Percentiles rank a stretch among this genome's conserved stretches.
Evolutionary conservation across 2,113 vertebrate species (phyloP).

Genomic region (Brachyhypopomus occidentalis): DNA sequence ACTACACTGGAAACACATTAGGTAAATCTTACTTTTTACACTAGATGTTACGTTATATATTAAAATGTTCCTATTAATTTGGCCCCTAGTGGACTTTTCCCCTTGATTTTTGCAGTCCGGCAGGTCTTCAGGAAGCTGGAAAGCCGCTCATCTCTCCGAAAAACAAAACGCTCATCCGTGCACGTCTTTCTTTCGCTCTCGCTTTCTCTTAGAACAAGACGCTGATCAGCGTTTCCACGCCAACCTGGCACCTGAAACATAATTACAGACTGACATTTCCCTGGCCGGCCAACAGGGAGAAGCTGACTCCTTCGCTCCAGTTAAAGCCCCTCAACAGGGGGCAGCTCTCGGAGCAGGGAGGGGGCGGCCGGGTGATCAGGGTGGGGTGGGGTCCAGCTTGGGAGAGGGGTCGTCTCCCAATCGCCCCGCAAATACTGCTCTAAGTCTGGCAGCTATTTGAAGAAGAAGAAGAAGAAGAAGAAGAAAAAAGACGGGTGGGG

Average conservation of each 20-base stretch:
- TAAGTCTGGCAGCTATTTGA: constrained; percentile 48
- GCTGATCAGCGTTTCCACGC: constrained; percentile 60
- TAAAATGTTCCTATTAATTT: too few relatives aligned
- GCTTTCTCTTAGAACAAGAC: constrained; percentile 25
- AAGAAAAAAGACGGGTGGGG: neutral
- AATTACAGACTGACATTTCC: constrained; percentile 66
- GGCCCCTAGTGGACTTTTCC: too few relatives aligned
- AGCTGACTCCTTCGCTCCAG: constrained; percentile 38
- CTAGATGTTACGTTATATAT: too few relatives aligned
- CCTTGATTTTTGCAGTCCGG: too few relatives aligned
- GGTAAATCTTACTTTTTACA: too few relatives aligned
- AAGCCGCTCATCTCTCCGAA: neutral
- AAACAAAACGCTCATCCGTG: constrained; percentile 13
- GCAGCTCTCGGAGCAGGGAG: constrained; percentile 31
- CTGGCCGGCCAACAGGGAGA: constrained; percentile 56
- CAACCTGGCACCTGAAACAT: constrained; percentile 65
- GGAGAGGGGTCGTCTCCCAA: constrained; percentile 59
- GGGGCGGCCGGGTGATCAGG: constrained; percentile 24
- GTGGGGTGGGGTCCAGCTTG: constrained; percentile 17
- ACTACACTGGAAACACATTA: too few relatives aligned
- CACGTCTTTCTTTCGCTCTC: constrained; percentile 28
- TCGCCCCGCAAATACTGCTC: constrained; percentile 58
- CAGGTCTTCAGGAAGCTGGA: neutral
- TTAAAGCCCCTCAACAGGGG: constrained; percentile 46
- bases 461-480: neutral